A percentile compares a stretch with the other conserved stretches of the same genome.
phyloP scores from a whole-genome alignment of 2,888 invertebrate species.

The Andrena camellia region DNA sequence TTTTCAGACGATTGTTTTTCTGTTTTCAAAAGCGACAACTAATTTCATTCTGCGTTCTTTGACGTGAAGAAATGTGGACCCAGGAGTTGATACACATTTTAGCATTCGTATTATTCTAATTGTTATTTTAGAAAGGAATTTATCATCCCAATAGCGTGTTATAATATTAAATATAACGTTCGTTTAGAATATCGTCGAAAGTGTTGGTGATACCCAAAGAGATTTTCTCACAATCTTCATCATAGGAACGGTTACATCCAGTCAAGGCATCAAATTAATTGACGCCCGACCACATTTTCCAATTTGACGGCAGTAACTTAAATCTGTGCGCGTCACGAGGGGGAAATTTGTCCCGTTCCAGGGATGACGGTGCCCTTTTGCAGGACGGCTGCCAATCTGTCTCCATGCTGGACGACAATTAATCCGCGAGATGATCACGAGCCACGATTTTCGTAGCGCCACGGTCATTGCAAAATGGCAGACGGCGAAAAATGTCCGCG shows the following conservation, averaged over 20 bases:
- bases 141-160: too few relatives aligned
- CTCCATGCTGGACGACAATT: conserved; percentile 25
- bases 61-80: too few relatives aligned
- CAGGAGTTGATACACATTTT: too few relatives aligned
- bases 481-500: background rate
- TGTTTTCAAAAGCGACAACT: too few relatives aligned
- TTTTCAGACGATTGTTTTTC: too few relatives aligned
- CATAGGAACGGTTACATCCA: background rate
- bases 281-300: conserved; percentile 36
- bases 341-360: conserved; percentile 24
- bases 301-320: conserved; percentile 39
- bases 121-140: too few relatives aligned
- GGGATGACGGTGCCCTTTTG: conserved; percentile 23
- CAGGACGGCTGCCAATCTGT: conserved; percentile 50
- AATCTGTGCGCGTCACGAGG: conserved; percentile 33
- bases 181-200: too few relatives aligned
- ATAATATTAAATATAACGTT: too few relatives aligned
- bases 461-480: background rate
- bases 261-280: conserved; percentile 45
- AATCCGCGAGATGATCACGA: conserved; percentile 25
- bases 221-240: too few relatives aligned
- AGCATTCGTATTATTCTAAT: too few relatives aligned
- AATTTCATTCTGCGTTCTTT: too few relatives aligned
- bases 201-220: too few relatives aligned
- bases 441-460: background rate